phyloP scores from a whole-genome alignment of 2,888 invertebrate genomes.

The Rhodophaea formosa region DNA sequence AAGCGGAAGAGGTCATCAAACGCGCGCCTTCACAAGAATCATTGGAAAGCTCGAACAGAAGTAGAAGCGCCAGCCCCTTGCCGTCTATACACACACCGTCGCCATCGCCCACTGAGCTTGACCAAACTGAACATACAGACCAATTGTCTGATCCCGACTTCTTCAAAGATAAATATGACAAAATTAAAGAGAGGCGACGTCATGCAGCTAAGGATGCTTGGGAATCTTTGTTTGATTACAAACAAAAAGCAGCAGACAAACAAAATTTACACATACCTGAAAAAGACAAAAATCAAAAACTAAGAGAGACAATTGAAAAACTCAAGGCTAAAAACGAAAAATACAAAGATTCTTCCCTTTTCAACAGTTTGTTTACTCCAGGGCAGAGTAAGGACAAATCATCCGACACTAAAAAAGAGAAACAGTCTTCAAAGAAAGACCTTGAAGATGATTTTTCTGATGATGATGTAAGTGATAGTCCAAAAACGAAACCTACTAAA shows the following conservation, averaged over 20 bases:
- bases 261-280: slow-evolving; percentile 59
- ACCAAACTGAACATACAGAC: slow-evolving; percentile 38
- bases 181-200: slow-evolving; percentile 82
- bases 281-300: slow-evolving; percentile 75
- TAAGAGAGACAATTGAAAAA: slow-evolving; percentile 83
- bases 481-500: slow-evolving; percentile 52
- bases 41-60: slow-evolving; percentile 65
- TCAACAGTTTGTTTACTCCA: slow-evolving; percentile 56
- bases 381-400: slow-evolving; percentile 47
- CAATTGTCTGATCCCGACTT: slow-evolving; percentile 62
- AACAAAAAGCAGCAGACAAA: slow-evolving; percentile 66
- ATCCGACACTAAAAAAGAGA: slow-evolving; percentile 43
- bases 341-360: slow-evolving; percentile 61
- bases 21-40: slow-evolving; percentile 56
- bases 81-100: slow-evolving; percentile 71
- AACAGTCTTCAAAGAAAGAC: slow-evolving; percentile 44
- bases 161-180: slow-evolving; percentile 82
- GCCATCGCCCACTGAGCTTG: slow-evolving; percentile 60
- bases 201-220: slow-evolving; percentile 73
- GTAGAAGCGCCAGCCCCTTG: slow-evolving; percentile 69
- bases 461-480: slow-evolving; percentile 41
- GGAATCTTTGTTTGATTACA: slow-evolving; percentile 70
- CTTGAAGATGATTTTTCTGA: slow-evolving; percentile 40
- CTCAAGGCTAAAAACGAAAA: slow-evolving; percentile 83
- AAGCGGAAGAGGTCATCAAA: slow-evolving; percentile 41